A percentile compares a stretch with the other conserved stretches of the same genome.
These are phyloP conservation scores for Microtus oregoni DNA, from an alignment of 2,113 vertebrate genomes.

Conservation along the genomic window DNA sequence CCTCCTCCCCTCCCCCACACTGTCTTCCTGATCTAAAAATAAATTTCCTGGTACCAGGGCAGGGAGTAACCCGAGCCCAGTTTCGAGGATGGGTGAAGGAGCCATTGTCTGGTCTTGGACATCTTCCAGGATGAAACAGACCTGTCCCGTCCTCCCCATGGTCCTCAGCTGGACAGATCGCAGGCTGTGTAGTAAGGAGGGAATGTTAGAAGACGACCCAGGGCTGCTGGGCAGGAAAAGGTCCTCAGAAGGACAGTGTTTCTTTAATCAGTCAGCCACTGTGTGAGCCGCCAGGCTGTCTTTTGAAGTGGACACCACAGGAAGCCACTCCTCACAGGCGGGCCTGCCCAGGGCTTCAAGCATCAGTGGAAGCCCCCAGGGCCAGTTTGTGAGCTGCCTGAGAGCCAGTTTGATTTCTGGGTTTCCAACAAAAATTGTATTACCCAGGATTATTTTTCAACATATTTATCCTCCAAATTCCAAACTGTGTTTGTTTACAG, in stretches of 20 bases:
- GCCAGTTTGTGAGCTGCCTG: fast-evolving
- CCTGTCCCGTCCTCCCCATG: not conserved
- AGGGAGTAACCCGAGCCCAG: not conserved
- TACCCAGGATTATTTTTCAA: not conserved
- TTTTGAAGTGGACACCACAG: not conserved
- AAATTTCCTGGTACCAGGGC: not conserved
- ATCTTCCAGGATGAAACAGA: constrained; percentile 23
- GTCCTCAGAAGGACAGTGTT: no score
- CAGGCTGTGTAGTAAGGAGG: not conserved
- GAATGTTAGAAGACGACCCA: not conserved
- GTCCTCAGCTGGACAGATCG: not conserved
- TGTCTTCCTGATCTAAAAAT: constrained; percentile 31
- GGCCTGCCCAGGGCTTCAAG: no score
- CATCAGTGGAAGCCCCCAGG: not conserved
- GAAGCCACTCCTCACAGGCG: fast-evolving
- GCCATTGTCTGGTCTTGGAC: constrained; percentile 54
- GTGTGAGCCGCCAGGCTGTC: not conserved
- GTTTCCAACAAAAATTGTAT: not conserved
- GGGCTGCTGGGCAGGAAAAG: no score
- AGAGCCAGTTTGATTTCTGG: not conserved
- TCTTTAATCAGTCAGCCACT: fast-evolving
- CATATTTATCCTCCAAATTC: not conserved
- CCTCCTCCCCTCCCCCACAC: not conserved
- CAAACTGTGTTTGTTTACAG: not conserved
- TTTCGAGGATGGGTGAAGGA: constrained; percentile 58